Base-by-base conservation (phyloP, 2,797 vertebrate genomes). In the Acipenser ruthenus region DNA sequence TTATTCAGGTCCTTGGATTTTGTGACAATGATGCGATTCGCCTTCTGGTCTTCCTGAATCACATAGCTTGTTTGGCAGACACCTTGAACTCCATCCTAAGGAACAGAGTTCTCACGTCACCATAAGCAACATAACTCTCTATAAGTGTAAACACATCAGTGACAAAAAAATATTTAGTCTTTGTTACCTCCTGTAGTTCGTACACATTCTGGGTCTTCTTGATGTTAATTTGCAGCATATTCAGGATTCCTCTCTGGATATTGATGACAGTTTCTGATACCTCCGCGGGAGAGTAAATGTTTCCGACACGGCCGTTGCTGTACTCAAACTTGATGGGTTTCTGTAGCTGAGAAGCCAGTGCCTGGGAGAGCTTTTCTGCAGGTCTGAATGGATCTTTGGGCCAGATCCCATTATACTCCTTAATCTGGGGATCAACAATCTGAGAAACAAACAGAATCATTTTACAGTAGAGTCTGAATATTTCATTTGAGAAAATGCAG, bases 271-370 rank as follows among this genome's bases (percentile, higher is more conserved):
- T 77, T 7, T 83, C 77, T 0, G 87, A 74, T 18, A 84, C 66
- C 10, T 86, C 89, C 49, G 83, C 69, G 10, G 86, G 55, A n/a
- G 88, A 82, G n/a, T 56, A 82, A 68, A 94, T 91, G 63, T 80
- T 75, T 47, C 74, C 74, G 47, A 91, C 10, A 0, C 86, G 84
- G 67, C 92, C 94, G 1, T 75, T 72, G 10, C 18, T 62, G 49
- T 92, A 92, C 60, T 91, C 86, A 71, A 97, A 95, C 73, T 79
- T 82, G 72, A 95, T 82, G n/a, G 86, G 82, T 71, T 87, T 88
- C 74, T 68, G 72, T n/a, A 95, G 81, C 65, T 91, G 89, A 2
- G 76, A 71, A 7, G 81, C 62, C 0, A 94, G 65, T 4, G 70
- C 84, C 61, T 89, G 78, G 60, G 79, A 84, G 66, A 94, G 77